phyloP scores from a whole-genome alignment of 2,797 vertebrate genomes.

The Nannoperca australis region DNA sequence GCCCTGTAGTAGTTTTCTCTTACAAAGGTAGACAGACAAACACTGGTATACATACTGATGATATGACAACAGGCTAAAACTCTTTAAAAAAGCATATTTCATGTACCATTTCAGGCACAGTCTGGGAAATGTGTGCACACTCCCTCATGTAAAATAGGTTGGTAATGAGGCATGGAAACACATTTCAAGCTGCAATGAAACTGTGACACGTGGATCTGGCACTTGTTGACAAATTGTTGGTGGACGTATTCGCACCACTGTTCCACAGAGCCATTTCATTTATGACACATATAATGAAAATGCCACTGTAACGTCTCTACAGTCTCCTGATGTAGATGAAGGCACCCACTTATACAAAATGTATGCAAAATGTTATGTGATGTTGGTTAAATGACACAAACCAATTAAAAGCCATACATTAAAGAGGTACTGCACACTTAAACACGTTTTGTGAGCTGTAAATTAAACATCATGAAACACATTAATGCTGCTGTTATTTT shows the following conservation, averaged over 20 bases:
- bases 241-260: conserved; percentile 16
- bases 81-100: conserved; percentile 22
- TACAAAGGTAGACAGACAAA: neutral
- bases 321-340: neutral
- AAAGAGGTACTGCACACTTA: neutral
- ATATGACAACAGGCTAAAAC: neutral
- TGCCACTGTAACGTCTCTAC: neutral
- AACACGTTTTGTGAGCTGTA: no score
- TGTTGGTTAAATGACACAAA: neutral
- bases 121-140: conserved; percentile 8
- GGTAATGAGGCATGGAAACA: conserved; percentile 56
- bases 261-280: conserved; percentile 17
- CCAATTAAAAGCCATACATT: neutral
- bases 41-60: neutral
- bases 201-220: conserved; percentile 44
- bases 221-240: conserved; percentile 49
- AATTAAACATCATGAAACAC: no score
- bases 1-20: neutral
- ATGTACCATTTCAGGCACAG: conserved; percentile 31
- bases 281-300: conserved; percentile 18
- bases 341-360: neutral
- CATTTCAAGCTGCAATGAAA: conserved; percentile 56
- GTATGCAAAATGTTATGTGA: neutral
- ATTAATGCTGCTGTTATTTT: no score
- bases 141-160: conserved; percentile 34